Percentiles rank a stretch among this genome's conserved stretches.
These are phyloP conservation scores for Callospermophilus lateralis DNA, from an alignment of 2,113 vertebrate genomes.

Conservation along the genomic window DNA sequence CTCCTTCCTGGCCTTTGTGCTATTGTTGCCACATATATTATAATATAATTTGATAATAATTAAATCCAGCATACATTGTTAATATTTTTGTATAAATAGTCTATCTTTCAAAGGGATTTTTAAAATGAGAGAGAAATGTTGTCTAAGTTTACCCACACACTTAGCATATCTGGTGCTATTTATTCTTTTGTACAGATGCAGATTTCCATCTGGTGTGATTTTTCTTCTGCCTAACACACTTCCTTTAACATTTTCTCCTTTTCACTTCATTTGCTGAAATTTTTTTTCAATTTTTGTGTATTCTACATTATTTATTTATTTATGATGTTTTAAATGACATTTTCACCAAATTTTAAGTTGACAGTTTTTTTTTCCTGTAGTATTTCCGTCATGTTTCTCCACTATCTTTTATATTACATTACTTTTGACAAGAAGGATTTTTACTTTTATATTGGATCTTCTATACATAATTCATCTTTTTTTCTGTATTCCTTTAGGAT, in stretches of 20 bases:
- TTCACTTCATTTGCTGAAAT: not conserved
- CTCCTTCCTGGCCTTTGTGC: not conserved
- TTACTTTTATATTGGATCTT: not conserved
- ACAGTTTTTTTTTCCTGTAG: not conserved
- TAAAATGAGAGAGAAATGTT: not conserved
- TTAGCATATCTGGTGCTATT: not conserved
- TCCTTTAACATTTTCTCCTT: not conserved
- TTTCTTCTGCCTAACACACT: not conserved
- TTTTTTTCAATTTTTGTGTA: not conserved
- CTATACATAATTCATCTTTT: not conserved
- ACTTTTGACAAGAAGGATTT: not conserved
- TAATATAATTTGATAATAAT: no score
- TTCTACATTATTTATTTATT: not conserved
- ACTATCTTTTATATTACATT: not conserved
- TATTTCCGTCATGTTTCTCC: not conserved
- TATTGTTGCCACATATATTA: not conserved
- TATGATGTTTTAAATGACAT: not conserved
- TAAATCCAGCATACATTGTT: not conserved
- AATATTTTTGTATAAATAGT: not conserved
- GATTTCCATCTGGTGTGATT: not conserved
- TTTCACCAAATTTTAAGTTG: not conserved
- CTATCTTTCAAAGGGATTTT: not conserved
- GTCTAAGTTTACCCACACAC: not conserved
- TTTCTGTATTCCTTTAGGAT: not conserved
- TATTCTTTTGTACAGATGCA: not conserved